Conservation (phyloP, 2,797 vertebrate genomes). For the Heterohyrax brucei region DNA sequence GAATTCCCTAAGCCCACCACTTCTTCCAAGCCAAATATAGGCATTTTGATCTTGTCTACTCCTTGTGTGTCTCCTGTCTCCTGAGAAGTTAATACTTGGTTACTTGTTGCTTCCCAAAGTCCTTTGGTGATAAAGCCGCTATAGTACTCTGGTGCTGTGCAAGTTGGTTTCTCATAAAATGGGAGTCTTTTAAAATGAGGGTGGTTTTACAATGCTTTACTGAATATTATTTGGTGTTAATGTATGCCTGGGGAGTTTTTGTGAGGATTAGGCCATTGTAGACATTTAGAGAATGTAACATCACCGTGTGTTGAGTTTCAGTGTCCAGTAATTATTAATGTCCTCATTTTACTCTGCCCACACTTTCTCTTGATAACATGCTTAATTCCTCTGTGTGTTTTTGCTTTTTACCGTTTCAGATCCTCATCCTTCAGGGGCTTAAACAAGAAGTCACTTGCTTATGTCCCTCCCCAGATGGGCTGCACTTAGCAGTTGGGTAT, state of each 20-base stretch:
- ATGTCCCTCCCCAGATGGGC: slow-evolving; percentile 95
- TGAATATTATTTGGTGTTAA: slow-evolving; percentile 5
- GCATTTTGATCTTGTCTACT: slow-evolving; percentile 40
- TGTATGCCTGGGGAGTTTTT: slow-evolving; percentile 4
- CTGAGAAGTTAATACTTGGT: not conserved
- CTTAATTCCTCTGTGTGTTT: not conserved
- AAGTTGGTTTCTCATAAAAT: slow-evolving; percentile 8
- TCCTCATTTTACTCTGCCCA: not conserved
- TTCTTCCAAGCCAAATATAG: not conserved
- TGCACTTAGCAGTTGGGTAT: slow-evolving; percentile 97
- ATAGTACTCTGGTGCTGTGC: not conserved
- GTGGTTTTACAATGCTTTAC: not conserved
- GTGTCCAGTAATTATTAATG: not conserved
- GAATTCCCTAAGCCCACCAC: not conserved
- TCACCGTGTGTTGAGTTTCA: not conserved
- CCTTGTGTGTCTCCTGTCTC: not conserved
- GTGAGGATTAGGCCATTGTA: not conserved
- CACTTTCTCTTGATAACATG: not conserved
- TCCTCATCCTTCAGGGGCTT: slow-evolving; percentile 96
- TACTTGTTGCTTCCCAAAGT: not conserved
- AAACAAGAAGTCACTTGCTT: slow-evolving; percentile 97
- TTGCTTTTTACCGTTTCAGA: slow-evolving; percentile 89
- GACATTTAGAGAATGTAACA: slow-evolving; percentile 44
- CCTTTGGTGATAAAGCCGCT: not conserved
- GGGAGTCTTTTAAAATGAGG: not conserved